Percentiles rank a stretch among this genome's conserved stretches.
These are phyloP conservation scores for Rhynchomys soricoides DNA, from an alignment of 2,113 vertebrate genomes.

Conservation along the genomic window DNA sequence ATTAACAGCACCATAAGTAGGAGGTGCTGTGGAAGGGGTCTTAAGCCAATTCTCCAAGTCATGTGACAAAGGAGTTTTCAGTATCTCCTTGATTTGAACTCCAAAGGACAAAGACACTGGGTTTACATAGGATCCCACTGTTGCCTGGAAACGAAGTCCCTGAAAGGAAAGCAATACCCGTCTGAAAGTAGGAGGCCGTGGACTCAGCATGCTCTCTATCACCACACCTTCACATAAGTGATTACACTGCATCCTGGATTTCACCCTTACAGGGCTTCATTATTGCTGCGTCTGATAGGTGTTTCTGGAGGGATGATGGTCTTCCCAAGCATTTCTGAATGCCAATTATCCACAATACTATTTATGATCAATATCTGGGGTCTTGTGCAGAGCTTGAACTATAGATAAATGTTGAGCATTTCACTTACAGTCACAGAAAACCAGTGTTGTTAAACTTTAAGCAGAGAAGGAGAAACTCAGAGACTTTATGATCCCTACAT, in stretches of 20 bases:
- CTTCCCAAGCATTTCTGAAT: neutral
- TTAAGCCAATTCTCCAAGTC: neutral
- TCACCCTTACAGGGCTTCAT: accelerated
- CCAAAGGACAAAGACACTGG: neutral
- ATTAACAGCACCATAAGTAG: neutral
- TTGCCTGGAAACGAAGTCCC: neutral
- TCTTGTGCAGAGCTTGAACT: neutral
- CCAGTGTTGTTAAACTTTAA: too few species aligned
- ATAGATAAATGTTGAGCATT: neutral
- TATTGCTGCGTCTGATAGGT: too few species aligned
- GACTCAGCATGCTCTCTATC: neutral
- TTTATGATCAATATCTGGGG: neutral
- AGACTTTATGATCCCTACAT: neutral
- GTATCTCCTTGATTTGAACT: neutral
- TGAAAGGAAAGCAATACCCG: neutral
- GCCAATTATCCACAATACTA: neutral
- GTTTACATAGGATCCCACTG: neutral
- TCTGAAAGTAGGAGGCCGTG: neutral
- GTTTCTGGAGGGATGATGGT: neutral
- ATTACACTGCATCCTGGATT: neutral
- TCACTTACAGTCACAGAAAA: neutral
- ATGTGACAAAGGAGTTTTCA: neutral
- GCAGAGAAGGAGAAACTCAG: neutral
- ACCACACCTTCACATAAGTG: neutral
- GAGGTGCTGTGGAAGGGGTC: neutral